Conservation (phyloP, 1,140 invertebrate genomes). For the Cydia splendana region DNA sequence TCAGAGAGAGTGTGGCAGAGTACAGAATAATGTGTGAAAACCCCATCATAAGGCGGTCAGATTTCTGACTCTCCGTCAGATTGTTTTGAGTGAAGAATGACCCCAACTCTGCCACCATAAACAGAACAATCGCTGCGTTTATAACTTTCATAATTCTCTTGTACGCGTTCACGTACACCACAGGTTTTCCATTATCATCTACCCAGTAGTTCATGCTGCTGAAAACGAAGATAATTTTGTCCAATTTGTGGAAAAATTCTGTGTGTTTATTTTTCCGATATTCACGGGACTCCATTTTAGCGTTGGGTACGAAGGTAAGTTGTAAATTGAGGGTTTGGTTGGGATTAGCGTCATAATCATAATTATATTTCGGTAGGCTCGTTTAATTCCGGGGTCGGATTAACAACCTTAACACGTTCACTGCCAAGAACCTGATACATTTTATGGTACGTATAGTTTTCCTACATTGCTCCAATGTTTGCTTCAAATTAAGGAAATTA, state of each 20-base stretch:
- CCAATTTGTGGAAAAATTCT: neutral
- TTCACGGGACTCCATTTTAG: neutral
- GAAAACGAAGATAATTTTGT: neutral
- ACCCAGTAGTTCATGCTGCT: conserved; percentile 19
- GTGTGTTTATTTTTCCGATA: conserved; percentile 4
- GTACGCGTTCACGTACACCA: neutral
- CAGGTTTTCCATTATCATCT: neutral
- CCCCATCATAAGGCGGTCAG: conserved; percentile 30
- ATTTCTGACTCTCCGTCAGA: conserved; percentile 35
- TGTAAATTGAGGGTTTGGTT: neutral
- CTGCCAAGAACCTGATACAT: no score
- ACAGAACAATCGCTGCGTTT: neutral
- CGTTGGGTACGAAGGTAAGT: neutral
- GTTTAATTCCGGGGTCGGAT: neutral
- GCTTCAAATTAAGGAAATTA: no score
- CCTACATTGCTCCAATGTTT: no score
- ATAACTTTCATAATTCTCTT: neutral
- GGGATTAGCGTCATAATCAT: neutral
- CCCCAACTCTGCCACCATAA: conserved; percentile 33
- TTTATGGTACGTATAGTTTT: no score
- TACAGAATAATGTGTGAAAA: conserved; percentile 30
- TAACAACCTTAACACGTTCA: no score
- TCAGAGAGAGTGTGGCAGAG: neutral
- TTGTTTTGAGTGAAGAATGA: conserved; percentile 39
- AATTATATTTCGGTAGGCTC: neutral